Conservation (phyloP, 2,888 invertebrate species). For the Herminia tarsipennalis region DNA sequence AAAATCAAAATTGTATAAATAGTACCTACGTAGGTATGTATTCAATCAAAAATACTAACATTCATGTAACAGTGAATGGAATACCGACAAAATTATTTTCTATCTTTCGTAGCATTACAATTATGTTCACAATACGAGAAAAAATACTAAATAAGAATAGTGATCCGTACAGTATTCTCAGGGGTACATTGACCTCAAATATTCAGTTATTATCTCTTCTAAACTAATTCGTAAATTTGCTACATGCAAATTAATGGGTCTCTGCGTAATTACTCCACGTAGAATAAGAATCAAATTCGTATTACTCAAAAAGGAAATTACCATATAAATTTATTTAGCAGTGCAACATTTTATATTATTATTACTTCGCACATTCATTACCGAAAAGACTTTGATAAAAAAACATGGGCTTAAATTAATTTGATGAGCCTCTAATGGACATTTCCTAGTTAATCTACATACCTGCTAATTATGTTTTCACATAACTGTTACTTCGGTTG, state of each 20-base stretch:
- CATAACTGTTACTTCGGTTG: neutral
- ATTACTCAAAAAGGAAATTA: conserved; percentile 57
- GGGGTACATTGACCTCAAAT: conserved; percentile 63
- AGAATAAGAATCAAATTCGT: conserved; percentile 59
- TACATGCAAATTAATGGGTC: conserved; percentile 68
- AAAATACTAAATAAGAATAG: neutral
- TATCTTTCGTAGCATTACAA: too few relatives aligned
- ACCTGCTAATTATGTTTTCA: conserved; percentile 4
- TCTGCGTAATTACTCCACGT: conserved; percentile 63
- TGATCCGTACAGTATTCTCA: conserved; percentile 57
- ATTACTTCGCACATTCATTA: conserved; percentile 9
- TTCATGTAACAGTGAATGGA: too few relatives aligned
- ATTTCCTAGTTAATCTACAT: conserved; percentile 7
- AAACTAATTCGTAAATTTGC: conserved; percentile 60
- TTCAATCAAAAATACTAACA: too few relatives aligned
- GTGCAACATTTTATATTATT: conserved; percentile 33
- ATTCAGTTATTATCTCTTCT: conserved; percentile 59
- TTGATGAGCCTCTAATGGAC: conserved; percentile 2
- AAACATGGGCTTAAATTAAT: conserved; percentile 9
- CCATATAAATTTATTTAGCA: conserved; percentile 57
- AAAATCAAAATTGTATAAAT: too few relatives aligned
- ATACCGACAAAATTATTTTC: too few relatives aligned
- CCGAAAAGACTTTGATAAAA: conserved; percentile 16
- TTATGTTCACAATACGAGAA: neutral
- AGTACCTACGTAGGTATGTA: too few relatives aligned